Conservation (phyloP, 2,797 vertebrate species). For the Pygocentrus nattereri region DNA sequence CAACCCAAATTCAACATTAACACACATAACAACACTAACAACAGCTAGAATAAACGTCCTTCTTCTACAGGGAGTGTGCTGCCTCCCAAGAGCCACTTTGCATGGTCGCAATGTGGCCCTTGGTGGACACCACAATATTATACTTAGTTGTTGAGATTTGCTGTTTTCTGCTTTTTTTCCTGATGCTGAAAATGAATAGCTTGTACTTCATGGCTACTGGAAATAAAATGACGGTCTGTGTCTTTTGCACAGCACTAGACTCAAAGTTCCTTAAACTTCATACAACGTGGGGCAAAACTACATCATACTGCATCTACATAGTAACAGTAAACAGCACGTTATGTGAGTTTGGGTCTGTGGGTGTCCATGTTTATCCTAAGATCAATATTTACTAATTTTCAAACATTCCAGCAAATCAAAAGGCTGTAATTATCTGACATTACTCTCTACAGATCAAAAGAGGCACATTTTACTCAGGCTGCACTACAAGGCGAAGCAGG, state of each 20-base stretch:
- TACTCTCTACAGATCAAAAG: constrained; percentile 42
- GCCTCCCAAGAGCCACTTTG: too few relatives aligned
- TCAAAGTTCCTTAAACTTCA: neutral
- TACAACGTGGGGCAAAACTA: neutral
- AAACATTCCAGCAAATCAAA: constrained; percentile 40
- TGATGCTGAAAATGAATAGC: too few relatives aligned
- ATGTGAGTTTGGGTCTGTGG: neutral
- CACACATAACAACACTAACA: too few relatives aligned
- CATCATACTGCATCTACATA: neutral
- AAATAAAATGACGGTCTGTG: too few relatives aligned
- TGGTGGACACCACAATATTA: too few relatives aligned
- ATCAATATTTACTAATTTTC: constrained; percentile 46
- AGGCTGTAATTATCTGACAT: constrained; percentile 49
- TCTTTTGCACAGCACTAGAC: neutral
- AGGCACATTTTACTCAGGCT: constrained; percentile 1
- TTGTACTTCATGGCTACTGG: too few relatives aligned
- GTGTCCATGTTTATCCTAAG: constrained; percentile 24
- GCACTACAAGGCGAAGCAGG: constrained; percentile 9
- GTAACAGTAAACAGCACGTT: neutral
- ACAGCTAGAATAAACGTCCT: too few relatives aligned
- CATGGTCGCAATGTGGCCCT: too few relatives aligned
- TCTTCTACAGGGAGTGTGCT: too few relatives aligned
- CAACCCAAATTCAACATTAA: too few relatives aligned
- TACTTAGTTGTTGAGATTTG: too few relatives aligned
- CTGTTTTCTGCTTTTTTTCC: too few relatives aligned